Base-by-base conservation (phyloP, 2,797 vertebrate genomes). In the Tragopan temminckii region DNA sequence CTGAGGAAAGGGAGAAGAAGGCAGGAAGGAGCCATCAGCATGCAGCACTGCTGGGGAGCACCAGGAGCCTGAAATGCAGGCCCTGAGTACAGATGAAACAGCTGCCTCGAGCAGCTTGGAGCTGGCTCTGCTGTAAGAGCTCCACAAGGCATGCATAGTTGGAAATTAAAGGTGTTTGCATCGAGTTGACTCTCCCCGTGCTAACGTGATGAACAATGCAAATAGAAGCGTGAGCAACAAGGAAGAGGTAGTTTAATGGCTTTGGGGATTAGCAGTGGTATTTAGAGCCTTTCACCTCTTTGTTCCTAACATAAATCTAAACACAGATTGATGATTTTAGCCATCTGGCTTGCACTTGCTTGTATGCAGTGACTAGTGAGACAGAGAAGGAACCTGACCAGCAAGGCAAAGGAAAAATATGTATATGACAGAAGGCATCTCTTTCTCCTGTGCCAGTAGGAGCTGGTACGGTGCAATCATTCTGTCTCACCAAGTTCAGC, bases 211-310 rank as follows among this genome's bases (percentile, higher is more conserved):
- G 55, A 79, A 72, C 66, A 85, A 95, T 89, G 62, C 86, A 89
- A 92, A 94, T 61, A 83, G 81, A 87, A 93, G 79, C 0, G 0
- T 42, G 74, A 94, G 70, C 92, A 93, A 33, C 40, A 24, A 89
- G 80, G 76, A 85, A 31, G 69, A 52, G 52, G 85, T 1, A 19
- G 69, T 93, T 93, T 93, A 89, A 92, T 93, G 89, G 86, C 93
- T 92, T 80, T 90, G 72, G 74, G 90, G 76, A 83, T 92, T 94
- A 89, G 81, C 75, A 80, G 70, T 0, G 1, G 72, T 67, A 85
- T 88, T 90, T 90, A 88, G 67, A 93, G 79, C 79, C 46, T 94
- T 94, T 93, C 91, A 87, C 90, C 90, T 95, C 83, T 85, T 79
- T 85, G 50, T 92, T 94, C 55, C 84, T 72, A 81, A 72, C 87